Conservation (phyloP, 2,888 invertebrate genomes). For the Piscicola geometra region DNA sequence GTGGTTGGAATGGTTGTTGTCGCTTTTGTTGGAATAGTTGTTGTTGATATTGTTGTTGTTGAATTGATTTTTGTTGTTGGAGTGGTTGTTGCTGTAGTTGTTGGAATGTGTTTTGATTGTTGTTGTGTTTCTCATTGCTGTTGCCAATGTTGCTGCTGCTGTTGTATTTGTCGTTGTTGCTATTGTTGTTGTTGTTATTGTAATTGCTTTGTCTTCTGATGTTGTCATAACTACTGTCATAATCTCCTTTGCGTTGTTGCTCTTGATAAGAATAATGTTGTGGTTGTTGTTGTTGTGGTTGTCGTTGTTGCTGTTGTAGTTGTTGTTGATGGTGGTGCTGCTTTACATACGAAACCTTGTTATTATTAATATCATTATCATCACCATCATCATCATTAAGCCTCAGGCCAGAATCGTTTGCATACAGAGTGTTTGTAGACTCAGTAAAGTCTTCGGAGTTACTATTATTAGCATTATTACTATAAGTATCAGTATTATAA, state of each 20-base stretch:
- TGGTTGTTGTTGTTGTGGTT: neutral
- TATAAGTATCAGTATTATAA: neutral
- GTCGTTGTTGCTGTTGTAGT: neutral
- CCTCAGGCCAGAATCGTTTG: neutral
- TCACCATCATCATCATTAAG: neutral
- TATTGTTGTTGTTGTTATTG: neutral
- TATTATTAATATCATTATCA: too few relatives aligned
- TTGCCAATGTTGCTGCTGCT: neutral
- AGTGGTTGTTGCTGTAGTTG: neutral
- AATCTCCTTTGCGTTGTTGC: neutral
- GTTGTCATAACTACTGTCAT: too few relatives aligned
- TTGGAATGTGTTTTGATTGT: neutral
- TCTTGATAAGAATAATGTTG: neutral
- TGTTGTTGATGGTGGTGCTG: neutral
- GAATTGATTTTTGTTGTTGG: slow-evolving; percentile 2
- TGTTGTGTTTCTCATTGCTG: neutral
- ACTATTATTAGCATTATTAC: neutral
- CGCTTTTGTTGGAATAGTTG: neutral
- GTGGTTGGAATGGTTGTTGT: neutral
- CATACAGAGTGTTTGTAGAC: neutral
- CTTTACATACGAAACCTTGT: neutral
- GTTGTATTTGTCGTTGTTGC: neutral
- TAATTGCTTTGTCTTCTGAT: neutral
- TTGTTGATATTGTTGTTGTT: neutral
- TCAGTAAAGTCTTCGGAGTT: neutral